Evolutionary conservation across 37 sponge, comb jelly and placozoan species (phyloP), one percentile per base, ranked within the genome.

Genomic region (Tethya wilhelma): DNA sequence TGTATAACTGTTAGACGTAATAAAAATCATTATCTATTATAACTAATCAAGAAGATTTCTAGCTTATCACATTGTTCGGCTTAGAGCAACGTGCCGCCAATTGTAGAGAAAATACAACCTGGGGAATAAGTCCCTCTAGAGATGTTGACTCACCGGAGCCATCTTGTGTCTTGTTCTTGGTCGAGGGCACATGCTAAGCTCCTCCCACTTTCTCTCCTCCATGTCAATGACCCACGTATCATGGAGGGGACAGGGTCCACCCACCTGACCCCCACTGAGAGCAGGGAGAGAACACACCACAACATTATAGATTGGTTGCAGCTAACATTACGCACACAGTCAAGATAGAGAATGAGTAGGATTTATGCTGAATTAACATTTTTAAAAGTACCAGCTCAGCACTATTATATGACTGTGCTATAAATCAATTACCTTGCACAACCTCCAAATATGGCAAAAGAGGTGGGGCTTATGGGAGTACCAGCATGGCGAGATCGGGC

Each of bases 351-450:
- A n/a, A n/a, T n/a, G n/a, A n/a, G n/a, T n/a, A n/a, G n/a, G n/a
- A n/a, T n/a, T n/a, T n/a, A n/a, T n/a, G n/a, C n/a, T n/a, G n/a
- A n/a, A n/a, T n/a, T n/a, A n/a, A n/a, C n/a, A n/a, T n/a, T n/a
- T n/a, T n/a, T n/a, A n/a, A n/a, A n/a, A n/a, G n/a, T n/a, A n/a
- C n/a, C n/a, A n/a, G n/a, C n/a, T n/a, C n/a, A n/a, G n/a, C n/a
- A n/a, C n/a, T n/a, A n/a, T n/a, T n/a, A n/a, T n/a, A n/a, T n/a
- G n/a, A n/a, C n/a, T n/a, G n/a, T n/a, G n/a, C n/a, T n/a, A n/a
- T n/a, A n/a, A n/a, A n/a, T n/a, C n/a, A n/a, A n/a, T n/a, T 38
- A 84, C 86, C 72, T 78, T 42, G 86, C 86, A 73, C 90, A 90
- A 2, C 90, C 90, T 72, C 90, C 90, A 74, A 79, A 73, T 17